Conservation (phyloP, 2,888 invertebrate genomes). For the Drosophila falleni region DNA sequence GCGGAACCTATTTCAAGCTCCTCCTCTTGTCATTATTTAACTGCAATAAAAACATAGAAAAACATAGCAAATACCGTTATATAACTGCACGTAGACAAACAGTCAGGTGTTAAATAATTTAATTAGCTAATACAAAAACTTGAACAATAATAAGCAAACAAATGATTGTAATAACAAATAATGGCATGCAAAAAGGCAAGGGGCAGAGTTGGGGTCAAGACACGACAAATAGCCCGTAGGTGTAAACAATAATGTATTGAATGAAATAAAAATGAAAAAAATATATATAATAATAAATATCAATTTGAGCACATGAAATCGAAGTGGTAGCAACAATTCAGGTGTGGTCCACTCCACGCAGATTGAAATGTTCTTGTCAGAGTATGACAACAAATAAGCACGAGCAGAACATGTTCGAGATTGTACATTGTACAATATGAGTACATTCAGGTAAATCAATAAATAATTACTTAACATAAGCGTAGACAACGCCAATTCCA, state of each 20-base stretch:
- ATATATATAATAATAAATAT: slow-evolving; percentile 7
- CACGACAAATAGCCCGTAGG: slow-evolving; percentile 35
- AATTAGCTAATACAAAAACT: slow-evolving; percentile 39
- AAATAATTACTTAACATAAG: slow-evolving; percentile 33
- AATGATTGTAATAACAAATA: slow-evolving; percentile 41
- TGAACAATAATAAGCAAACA: slow-evolving; percentile 32
- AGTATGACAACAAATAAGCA: slow-evolving; percentile 45
- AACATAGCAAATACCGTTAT: slow-evolving; percentile 4
- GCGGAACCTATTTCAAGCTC: slow-evolving; percentile 6
- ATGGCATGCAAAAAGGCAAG: slow-evolving; percentile 16
- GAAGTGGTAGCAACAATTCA: slow-evolving; percentile 36
- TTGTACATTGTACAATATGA: slow-evolving; percentile 8
- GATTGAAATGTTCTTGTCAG: slow-evolving; percentile 75
- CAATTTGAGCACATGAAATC: slow-evolving; percentile 26
- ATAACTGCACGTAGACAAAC: slow-evolving; percentile 2
- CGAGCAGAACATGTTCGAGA: slow-evolving; percentile 15
- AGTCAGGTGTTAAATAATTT: slow-evolving; percentile 28
- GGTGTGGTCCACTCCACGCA: slow-evolving; percentile 66
- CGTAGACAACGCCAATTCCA: slow-evolving; percentile 55
- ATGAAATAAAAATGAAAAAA: slow-evolving; percentile 15
- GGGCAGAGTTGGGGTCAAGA: slow-evolving; percentile 9
- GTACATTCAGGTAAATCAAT: slow-evolving; percentile 29
- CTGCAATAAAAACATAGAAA: slow-evolving; percentile 13
- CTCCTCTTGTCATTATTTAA: slow-evolving; percentile 6
- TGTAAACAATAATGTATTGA: slow-evolving; percentile 37